Base-by-base conservation (phyloP, 2,888 invertebrate genomes). In the Ochropleura plecta region DNA sequence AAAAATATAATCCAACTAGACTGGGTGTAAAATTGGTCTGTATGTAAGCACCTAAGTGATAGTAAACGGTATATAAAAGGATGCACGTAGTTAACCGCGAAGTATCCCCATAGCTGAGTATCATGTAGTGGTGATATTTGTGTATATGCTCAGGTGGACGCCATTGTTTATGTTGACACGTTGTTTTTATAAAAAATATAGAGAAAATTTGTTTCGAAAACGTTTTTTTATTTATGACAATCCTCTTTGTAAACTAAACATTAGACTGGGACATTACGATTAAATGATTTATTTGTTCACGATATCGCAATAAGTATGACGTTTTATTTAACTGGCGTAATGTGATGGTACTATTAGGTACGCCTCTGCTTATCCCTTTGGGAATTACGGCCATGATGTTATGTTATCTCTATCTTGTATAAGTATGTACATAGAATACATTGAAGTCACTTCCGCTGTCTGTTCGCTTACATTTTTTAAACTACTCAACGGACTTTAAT, bases 141-240 rank as follows among this genome's bases (percentile, higher is more conserved):
- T 76, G 78, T 86, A 78, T 80, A 85, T 84, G 89, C 86, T 86
- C 81, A 87, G 83, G 49, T 48, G 67, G 55, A 78, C 72, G 70
- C 80, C 86, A 91, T 90, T 91, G 88, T 92, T 93, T 94, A 92
- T 85, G 94, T 95, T 94, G 86, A 91, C 90, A 94, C 89, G 93
- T 95, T 95, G 92, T 94, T 95, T 95, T 92, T 89, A 89, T 84
- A 88, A 90, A 90, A 91, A 83, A 88, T 87, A 89, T 93, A 90
- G 90, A 90, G 91, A 93, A 95, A 93, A 91, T 89, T 92, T 94
- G 95, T 95, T 94, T 92, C 90, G 87, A 88, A 79, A 49, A 48
- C 60, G 64, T 75, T 65, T 79, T 88, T 87, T 83, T 63, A 73
- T 82, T 82, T 86, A 87, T 59, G 63, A 18, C 12, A 20, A 65